Base-by-base conservation (phyloP, 2,888 invertebrate genomes). In the Lasius platythorax region DNA sequence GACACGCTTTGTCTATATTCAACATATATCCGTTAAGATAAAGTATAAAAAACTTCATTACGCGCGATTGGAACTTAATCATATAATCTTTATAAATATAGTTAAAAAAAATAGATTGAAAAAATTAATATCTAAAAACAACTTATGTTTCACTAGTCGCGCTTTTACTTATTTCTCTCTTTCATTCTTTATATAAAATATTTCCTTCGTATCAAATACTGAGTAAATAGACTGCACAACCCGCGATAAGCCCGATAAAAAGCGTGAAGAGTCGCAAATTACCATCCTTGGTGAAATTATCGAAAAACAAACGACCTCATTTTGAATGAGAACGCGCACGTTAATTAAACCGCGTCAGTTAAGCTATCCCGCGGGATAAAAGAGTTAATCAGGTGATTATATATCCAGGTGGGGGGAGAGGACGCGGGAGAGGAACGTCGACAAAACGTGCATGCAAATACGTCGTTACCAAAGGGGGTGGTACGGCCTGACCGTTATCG, bases 381-480 rank as follows among this genome's bases (percentile, higher is more conserved):
- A 82, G 46, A 67, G 78, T 46, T 76, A 76, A 66, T 56, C 83
- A 58, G 66, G 63, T 75, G 61, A 53, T 74, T 76, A 74, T 61
- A 53, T 53, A 50, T 33, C 75, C 61, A 30, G 56, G 33, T 73
- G 37, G 64, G 43, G 43, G 37, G 37, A 37, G 5, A 5, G 23
- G 23, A 5, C 37, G 37, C 63, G 37, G 53, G 23, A 53, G 56
- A 50, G 33, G 58, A 58, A 66, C 63, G 53, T 64, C 76, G 61
- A 82, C 83, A 74, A 88, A 53, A 89, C 56, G 87, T 84, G 83
- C 90, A 87, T 85, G 88, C 88, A 88, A 87, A 87, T 76, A 50
- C 75, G 63, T 90, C 90, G 82, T 87, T 91, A 88, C 78, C 70
- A n/a, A n/a, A n/a, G 18, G n/a, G 50, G 50, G 50, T 8, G 75